Conservation (phyloP, 2,888 invertebrate species). For the Ochropleura leucogaster region DNA sequence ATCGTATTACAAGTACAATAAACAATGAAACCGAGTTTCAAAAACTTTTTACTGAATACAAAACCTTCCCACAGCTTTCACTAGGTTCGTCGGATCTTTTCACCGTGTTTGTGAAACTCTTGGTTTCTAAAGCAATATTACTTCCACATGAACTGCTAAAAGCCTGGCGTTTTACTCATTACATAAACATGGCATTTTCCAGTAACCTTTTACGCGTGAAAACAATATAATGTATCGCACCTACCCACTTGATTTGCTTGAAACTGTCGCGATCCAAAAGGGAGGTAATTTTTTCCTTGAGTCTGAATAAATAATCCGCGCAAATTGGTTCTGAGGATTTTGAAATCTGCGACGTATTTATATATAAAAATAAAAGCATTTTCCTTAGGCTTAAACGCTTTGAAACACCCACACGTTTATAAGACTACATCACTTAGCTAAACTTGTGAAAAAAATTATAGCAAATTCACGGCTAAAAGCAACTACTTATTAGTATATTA, state of each 20-base stretch:
- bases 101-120: conserved; percentile 25
- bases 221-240: conserved; percentile 36
- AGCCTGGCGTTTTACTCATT: conserved; percentile 45
- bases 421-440: neutral
- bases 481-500: too few relatives aligned
- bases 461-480: neutral
- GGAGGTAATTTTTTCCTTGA: conserved; percentile 1
- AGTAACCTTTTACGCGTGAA: conserved; percentile 43
- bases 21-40: neutral
- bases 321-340: conserved; percentile 38
- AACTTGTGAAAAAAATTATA: neutral
- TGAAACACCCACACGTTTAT: neutral
- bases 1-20: neutral
- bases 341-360: conserved; percentile 20
- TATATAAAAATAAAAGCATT: neutral
- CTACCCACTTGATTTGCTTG: conserved; percentile 23
- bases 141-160: conserved; percentile 43
- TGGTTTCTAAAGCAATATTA: conserved; percentile 29
- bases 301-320: conserved; percentile 30
- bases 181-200: conserved; percentile 49
- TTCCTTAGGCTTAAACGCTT: neutral
- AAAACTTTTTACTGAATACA: conserved; percentile 17
- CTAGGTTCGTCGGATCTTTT: conserved; percentile 4
- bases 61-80: conserved; percentile 17
- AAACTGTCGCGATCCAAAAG: conserved; percentile 23